Conservation (phyloP, 1,140 invertebrate species). For the Drosophila carrolli region DNA sequence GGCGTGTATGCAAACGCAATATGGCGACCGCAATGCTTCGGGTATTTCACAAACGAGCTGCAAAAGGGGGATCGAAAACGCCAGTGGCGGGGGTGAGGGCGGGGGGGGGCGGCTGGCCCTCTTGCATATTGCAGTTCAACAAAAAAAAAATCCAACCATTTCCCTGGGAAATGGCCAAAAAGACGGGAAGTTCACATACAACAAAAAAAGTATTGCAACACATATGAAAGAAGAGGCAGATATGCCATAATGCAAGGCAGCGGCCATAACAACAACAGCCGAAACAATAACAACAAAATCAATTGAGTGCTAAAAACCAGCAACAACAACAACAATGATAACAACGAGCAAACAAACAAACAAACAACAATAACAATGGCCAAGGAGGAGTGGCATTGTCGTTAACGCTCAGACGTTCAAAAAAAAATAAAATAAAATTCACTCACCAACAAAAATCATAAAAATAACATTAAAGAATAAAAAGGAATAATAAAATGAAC, state of each 20-base stretch:
- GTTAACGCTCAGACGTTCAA: slow-evolving; percentile 5
- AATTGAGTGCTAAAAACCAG: slow-evolving; percentile 79
- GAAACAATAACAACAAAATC: slow-evolving; percentile 57
- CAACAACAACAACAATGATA: slow-evolving; percentile 55
- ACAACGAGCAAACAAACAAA: slow-evolving; percentile 41
- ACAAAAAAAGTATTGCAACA: neutral
- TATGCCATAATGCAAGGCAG: slow-evolving; percentile 46
- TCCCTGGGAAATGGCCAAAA: slow-evolving; percentile 8
- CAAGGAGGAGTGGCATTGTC: slow-evolving; percentile 6
- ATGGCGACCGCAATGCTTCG: slow-evolving; percentile 83
- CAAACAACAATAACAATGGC: slow-evolving; percentile 35
- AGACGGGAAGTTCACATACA: neutral
- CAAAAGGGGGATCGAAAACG: slow-evolving; percentile 32
- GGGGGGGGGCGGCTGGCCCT: slow-evolving; percentile 1
- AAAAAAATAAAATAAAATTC: neutral
- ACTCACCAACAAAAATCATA: neutral
- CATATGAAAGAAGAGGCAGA: slow-evolving; percentile 11
- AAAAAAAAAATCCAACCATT: slow-evolving; percentile 30
- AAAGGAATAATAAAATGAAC: neutral
- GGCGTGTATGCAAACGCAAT: slow-evolving; percentile 83
- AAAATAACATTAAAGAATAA: neutral
- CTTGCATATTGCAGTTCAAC: slow-evolving; percentile 9
- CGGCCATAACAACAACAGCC: slow-evolving; percentile 21
- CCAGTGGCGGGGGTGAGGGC: neutral
- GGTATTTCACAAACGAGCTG: slow-evolving; percentile 57